Evolutionary conservation across 1,140 invertebrate species (phyloP), one percentile per base, ranked within the genome.

Genomic region (Coptotermes formosanus): DNA sequence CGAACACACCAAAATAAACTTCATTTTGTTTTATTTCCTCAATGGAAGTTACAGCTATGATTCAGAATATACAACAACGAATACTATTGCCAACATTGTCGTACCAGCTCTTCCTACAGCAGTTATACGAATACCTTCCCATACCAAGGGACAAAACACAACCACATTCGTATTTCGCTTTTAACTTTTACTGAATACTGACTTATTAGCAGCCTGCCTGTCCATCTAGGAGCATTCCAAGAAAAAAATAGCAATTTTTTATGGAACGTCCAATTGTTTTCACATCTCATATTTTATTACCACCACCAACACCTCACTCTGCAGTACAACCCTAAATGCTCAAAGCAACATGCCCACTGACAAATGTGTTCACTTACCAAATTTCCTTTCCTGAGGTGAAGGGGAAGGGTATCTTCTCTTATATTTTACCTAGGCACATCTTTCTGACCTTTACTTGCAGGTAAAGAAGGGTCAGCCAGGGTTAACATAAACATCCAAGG

Each of bases 31-130:
- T 86, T 87, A 86, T 84, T 69, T 83, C 82, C 48, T 81, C 75
- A 52, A 48, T 86, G 83, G 84, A 85, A 82, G 75, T 48, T 83
- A 86, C 48, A 55, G 48, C 45, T 59, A 83, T 52, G 75, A 55
- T 87, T 87, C 69, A 87, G 64, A 83, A 85, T 83, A 81, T 83
- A 85, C 59, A 75, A 44, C 52, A 87, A 87, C 87, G 86, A 83
- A 87, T 82, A 87, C 87, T 87, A 87, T 87, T 87, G 87, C 87
- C 84, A 75, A 82, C 82, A 87, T 86, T 30, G 32, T 75, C 64
- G 14, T 75, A 64, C 9, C 59, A 14, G 1, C 8, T 64, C 25
- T 75, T 75, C 64, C 64, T 75, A 2, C 64, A n/a, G 64, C 64
- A 75, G 64, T 30, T n/a, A 75, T 30, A 75, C 2, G 64, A 30